A percentile compares a stretch with the other conserved stretches of the same genome.
Conservation (phyloP, 1,140 invertebrate species). For the Chrysoperla carnea region DNA sequence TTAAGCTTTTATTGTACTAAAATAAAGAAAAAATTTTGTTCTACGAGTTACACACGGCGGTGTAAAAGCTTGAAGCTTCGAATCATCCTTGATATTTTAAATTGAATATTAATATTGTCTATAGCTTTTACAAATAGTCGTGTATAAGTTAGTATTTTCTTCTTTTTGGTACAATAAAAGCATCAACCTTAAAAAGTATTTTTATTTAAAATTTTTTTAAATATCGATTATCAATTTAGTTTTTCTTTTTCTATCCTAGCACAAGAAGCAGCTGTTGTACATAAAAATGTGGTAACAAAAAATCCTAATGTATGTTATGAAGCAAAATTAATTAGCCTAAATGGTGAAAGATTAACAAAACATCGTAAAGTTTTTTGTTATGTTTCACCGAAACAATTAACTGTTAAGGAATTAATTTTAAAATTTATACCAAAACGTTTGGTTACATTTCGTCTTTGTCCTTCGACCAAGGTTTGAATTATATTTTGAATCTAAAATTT, state of each 20-base stretch:
- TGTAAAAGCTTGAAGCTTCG: too few species aligned
- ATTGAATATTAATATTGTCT: too few species aligned
- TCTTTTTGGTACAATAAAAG: too few species aligned
- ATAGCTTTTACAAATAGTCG: too few species aligned
- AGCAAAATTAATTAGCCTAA: conserved; percentile 57
- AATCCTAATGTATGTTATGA: conserved; percentile 75
- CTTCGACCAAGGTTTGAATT: conserved; percentile 62
- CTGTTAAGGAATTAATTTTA: conserved; percentile 80
- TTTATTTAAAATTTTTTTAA: background rate
- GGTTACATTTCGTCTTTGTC: conserved; percentile 82
- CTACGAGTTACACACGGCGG: too few species aligned
- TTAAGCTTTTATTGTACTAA: too few species aligned
- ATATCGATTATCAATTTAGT: background rate
- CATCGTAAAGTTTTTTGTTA: conserved; percentile 78
- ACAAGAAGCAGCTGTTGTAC: conserved; percentile 63
- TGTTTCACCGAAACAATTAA: conserved; percentile 73
- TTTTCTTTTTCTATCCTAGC: conserved; percentile 33
- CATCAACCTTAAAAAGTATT: too few species aligned
- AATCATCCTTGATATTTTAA: too few species aligned
- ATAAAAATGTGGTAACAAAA: conserved; percentile 70
- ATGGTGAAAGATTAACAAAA: conserved; percentile 41
- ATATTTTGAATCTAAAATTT: background rate
- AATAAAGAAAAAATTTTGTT: too few species aligned
- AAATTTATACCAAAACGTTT: conserved; percentile 84
- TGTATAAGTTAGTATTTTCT: too few species aligned